These are phyloP conservation scores for Lycocerus yunnanus DNA, from an alignment of 2,888 invertebrate species.

Conservation along the genomic window DNA sequence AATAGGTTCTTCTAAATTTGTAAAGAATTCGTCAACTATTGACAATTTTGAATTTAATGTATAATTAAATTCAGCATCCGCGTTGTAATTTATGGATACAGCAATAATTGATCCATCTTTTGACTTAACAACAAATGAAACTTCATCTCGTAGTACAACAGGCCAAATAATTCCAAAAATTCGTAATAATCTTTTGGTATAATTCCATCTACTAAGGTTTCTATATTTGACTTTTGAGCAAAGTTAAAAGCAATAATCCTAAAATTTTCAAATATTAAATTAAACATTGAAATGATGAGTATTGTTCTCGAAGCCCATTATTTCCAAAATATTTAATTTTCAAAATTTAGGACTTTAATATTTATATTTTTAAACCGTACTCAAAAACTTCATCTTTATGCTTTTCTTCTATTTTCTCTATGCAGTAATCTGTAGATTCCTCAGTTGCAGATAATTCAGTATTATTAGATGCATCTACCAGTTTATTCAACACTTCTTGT, in stretches of 20 bases:
- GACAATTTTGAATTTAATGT: conserved; percentile 64
- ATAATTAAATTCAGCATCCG: conserved; percentile 77
- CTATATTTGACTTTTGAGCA: conserved; percentile 83
- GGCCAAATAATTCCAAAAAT: conserved; percentile 73
- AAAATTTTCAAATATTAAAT: conserved; percentile 38
- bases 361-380: conserved; percentile 58
- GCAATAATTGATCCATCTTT: conserved; percentile 64
- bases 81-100: conserved; percentile 80
- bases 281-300: no score
- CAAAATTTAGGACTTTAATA: no score
- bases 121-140: conserved; percentile 70
- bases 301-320: no score
- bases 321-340: no score
- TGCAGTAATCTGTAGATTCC: conserved; percentile 52
- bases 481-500: conserved; percentile 68
- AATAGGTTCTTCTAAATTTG: conserved; percentile 74
- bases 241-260: conserved; percentile 86
- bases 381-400: conserved; percentile 71
- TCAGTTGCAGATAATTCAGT: conserved; percentile 30
- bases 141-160: conserved; percentile 66
- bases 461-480: conserved; percentile 51
- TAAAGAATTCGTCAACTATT: conserved; percentile 78
- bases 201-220: conserved; percentile 74
- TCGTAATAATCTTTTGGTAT: conserved; percentile 71
- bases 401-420: conserved; percentile 62